These are phyloP conservation scores for Thera britannica DNA, from an alignment of 2,888 invertebrate species.

Conservation along the genomic window DNA sequence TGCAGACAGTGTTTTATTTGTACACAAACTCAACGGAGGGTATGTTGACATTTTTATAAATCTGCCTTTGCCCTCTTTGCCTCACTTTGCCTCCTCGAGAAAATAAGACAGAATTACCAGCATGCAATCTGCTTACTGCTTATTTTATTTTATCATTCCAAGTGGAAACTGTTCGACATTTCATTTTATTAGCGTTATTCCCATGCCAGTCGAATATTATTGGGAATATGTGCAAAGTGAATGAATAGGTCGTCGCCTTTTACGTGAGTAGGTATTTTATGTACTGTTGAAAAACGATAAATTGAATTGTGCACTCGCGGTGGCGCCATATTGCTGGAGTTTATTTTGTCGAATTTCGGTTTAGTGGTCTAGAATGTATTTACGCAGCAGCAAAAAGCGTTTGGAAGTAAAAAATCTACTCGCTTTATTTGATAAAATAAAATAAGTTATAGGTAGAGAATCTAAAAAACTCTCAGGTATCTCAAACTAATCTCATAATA, in stretches of 20 bases:
- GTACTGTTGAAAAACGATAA: constrained; percentile 2
- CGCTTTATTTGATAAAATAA: background rate
- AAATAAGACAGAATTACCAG: no score
- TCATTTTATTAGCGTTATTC: background rate
- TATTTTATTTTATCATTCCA: background rate
- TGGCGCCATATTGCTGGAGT: background rate
- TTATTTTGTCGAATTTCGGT: background rate
- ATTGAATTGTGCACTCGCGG: constrained; percentile 10
- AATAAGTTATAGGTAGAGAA: no score
- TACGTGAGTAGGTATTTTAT: background rate
- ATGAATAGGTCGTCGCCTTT: constrained; percentile 3
- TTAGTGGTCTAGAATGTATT: background rate
- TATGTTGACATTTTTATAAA: background rate
- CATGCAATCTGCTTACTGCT: no score
- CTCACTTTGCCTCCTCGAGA: no score
- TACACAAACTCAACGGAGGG: no score
- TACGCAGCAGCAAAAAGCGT: background rate
- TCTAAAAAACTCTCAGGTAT: background rate
- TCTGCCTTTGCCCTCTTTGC: background rate
- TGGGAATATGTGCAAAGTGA: constrained; percentile 9
- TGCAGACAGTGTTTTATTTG: no score
- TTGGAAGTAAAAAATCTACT: background rate
- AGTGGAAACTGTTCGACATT: background rate
- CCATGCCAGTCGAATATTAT: background rate
- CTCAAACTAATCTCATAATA: background rate